phyloP scores from a whole-genome alignment of 2,113 vertebrate species.

The Addax nasomaculatus region DNA sequence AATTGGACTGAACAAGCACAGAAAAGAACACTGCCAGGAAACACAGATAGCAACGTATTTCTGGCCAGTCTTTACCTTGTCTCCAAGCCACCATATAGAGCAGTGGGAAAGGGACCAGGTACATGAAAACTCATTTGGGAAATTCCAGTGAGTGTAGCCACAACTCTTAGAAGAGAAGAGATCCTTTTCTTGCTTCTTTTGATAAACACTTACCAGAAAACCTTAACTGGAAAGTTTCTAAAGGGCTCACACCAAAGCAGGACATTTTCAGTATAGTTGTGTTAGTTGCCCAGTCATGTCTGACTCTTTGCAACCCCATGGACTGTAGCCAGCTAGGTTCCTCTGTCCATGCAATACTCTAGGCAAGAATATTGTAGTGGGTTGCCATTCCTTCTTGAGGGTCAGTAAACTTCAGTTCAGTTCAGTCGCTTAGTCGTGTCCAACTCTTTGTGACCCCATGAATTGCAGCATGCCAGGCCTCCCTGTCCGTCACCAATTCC shows the following conservation, averaged over 20 bases:
- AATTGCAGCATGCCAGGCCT: too few species aligned
- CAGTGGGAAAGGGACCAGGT: neutral
- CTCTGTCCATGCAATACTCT: neutral
- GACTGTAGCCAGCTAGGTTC: neutral
- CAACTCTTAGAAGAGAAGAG: neutral
- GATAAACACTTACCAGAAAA: conserved; percentile 11
- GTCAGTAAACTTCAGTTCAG: neutral
- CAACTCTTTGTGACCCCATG: too few species aligned
- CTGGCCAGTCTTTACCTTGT: neutral
- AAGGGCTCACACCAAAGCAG: neutral
- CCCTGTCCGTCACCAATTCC: too few species aligned
- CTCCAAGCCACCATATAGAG: neutral
- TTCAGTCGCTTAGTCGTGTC: too few species aligned
- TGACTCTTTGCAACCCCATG: neutral
- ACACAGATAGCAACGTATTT: neutral
- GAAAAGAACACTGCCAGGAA: neutral
- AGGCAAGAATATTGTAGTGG: neutral
- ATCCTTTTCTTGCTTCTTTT: neutral
- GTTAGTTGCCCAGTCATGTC: neutral
- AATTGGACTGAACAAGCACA: conserved; percentile 12
- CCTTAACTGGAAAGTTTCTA: neutral
- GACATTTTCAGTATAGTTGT: neutral
- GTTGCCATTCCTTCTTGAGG: neutral
- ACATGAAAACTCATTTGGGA: neutral
- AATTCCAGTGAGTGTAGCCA: neutral